Conservation (phyloP, 92 coral and sea anemone genomes). For the Metridium senile region DNA sequence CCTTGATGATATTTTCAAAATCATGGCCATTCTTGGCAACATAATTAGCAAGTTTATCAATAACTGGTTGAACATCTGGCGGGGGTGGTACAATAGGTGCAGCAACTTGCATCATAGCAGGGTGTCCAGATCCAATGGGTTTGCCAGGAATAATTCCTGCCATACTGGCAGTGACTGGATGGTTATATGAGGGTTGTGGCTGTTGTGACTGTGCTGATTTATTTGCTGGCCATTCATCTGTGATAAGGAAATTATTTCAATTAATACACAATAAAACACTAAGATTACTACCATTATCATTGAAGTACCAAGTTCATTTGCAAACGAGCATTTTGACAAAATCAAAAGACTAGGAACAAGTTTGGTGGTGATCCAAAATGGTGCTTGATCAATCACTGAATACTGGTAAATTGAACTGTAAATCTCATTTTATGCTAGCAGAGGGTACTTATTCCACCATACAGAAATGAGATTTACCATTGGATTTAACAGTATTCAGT, state of each 20-base stretch:
- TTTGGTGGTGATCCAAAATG: too few species aligned
- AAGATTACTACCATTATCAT: too few species aligned
- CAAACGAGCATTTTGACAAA: too few species aligned
- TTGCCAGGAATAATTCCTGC: constrained; percentile 3
- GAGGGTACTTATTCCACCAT: too few species aligned
- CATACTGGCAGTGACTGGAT: constrained; percentile 25
- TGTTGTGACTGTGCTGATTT: constrained; percentile 69
- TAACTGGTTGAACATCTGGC: constrained; percentile 93
- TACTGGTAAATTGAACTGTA: too few species aligned
- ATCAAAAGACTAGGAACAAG: too few species aligned
- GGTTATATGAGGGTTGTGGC: constrained; percentile 43
- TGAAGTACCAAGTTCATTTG: too few species aligned
- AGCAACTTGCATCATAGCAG: constrained; percentile 22
- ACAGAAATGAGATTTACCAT: too few species aligned
- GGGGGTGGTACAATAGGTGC: constrained; percentile 91
- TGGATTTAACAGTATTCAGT: too few species aligned
- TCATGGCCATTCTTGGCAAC: constrained; percentile 94
- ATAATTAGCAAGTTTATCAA: constrained; percentile 92
- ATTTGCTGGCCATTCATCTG: constrained; percentile 63
- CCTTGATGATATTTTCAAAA: constrained; percentile 86
- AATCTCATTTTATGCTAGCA: too few species aligned
- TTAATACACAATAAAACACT: neutral
- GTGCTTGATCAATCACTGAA: too few species aligned
- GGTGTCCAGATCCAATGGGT: constrained; percentile 24
- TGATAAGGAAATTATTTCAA: neutral